Evolutionary conservation across 2,797 vertebrate genomes (phyloP).

Genomic region (Hyperoplus lanceolatus): DNA sequence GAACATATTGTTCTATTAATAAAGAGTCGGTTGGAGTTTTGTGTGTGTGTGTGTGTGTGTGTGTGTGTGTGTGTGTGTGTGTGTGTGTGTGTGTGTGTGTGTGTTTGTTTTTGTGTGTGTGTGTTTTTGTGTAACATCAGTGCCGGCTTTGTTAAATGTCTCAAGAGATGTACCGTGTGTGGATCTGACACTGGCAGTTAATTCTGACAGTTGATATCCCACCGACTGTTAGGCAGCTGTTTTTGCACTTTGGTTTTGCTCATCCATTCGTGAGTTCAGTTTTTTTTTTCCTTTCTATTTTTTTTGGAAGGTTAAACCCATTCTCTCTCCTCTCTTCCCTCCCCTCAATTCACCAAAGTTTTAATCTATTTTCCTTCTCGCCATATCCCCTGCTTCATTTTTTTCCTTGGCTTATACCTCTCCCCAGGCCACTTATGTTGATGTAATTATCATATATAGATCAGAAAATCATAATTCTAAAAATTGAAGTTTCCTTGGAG

Average conservation of each 20-base stretch:
- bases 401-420: neutral
- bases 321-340: constrained; percentile 10
- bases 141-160: constrained; percentile 64
- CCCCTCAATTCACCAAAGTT: neutral
- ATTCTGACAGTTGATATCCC: constrained; percentile 81
- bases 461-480: constrained; percentile 45
- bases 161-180: constrained; percentile 73
- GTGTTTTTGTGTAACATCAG: constrained; percentile 54
- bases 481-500: constrained; percentile 22
- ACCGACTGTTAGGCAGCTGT: constrained; percentile 77
- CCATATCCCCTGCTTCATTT: neutral
- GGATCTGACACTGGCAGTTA: constrained; percentile 78
- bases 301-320: constrained; percentile 33
- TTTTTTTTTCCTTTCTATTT: constrained; percentile 2
- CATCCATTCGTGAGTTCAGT: constrained; percentile 45
- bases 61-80: constrained; percentile 38
- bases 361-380: neutral
- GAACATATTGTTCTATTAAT: constrained; percentile 63
- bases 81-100: constrained; percentile 23
- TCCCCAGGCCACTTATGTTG: constrained; percentile 7
- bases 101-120: constrained; percentile 35
- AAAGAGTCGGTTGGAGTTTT: constrained; percentile 53
- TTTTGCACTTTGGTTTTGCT: constrained; percentile 70
- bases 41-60: constrained; percentile 35
- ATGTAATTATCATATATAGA: constrained; percentile 35